Base-by-base conservation (phyloP, 2,797 vertebrate genomes). In the Sardinella longiceps region DNA sequence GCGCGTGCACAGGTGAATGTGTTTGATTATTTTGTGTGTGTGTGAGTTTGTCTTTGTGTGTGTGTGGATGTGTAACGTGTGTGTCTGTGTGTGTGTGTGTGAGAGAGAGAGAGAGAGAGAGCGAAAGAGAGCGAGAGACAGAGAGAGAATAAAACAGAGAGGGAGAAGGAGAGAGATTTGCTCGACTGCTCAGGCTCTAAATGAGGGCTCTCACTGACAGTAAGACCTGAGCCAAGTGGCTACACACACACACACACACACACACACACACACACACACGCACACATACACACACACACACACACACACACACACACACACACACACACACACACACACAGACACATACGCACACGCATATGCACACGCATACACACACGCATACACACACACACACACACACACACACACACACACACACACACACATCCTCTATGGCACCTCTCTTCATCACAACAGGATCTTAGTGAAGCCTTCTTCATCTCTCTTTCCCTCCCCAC, bases 171-270 rank as follows among this genome's bases (percentile, higher is more conserved):
- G 63, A 58, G 70, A 43, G 70, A 77, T 77, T 77, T 43, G 30
- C 30, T 74, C 33, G 4, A 12, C 30, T 39, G 66, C 66, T 39
- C 66, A 74, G 66, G 70, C 33, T 77, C 37, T 77, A 77, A 77
- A 77, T 39, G 37, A 77, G 70, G 37, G 70, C 70, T 20, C 70
- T 39, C 70, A 43, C 37, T 77, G 70, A 33, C 70, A 77, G 70
- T 20, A 23, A 37, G 18, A 77, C 70, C 37, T 39, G 70, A 77
- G 70, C 33, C 70, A 43, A 77, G n/a, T 43, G 70, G 18, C 70
- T 70, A 39, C 63, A 77, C 2, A n/a, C n/a, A n/a, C n/a, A n/a
- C n/a, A n/a, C n/a, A n/a, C n/a, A n/a, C n/a, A n/a, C n/a, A 33
- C 28, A 70, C 63, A 70, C 63, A 66, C 60, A 66, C 60, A 66